Evolutionary conservation across 2,113 vertebrate species (phyloP).

Genomic region (Kobus ellipsiprymnus): DNA sequence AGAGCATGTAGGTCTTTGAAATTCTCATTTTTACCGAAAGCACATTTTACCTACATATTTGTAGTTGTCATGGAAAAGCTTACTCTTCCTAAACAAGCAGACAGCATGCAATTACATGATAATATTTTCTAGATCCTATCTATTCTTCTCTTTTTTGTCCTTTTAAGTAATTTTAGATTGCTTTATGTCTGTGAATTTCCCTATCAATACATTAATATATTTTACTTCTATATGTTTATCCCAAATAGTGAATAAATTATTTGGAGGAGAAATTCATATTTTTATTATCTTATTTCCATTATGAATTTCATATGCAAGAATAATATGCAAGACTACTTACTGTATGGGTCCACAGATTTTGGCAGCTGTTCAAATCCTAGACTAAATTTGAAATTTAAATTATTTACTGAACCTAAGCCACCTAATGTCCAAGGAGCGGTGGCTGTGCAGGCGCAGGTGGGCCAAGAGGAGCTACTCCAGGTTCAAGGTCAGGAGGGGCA

Average conservation of each 20-base stretch:
- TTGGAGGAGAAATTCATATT: not conserved
- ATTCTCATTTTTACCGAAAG: not conserved
- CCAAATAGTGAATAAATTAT: not conserved
- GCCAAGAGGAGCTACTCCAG: no score
- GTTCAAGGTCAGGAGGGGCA: no score
- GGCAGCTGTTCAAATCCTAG: not conserved
- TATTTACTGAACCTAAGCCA: not conserved
- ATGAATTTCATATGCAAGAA: not conserved
- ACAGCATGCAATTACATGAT: not conserved
- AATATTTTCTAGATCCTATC: not conserved
- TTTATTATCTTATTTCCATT: not conserved
- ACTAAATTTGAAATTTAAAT: not conserved
- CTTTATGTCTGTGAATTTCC: not conserved
- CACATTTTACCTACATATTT: not conserved
- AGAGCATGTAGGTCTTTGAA: not conserved
- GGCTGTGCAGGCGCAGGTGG: rapidly evolving
- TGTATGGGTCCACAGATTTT: not conserved
- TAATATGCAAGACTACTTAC: not conserved
- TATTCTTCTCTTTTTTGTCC: not conserved
- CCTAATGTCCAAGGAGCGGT: not conserved
- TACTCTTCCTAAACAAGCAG: not conserved
- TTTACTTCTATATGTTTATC: not conserved
- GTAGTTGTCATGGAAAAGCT: not conserved
- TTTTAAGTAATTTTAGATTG: not conserved
- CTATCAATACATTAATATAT: not conserved